Evolutionary conservation across 2,888 invertebrate genomes (phyloP).

Genomic region (Hypomecis punctinalis): DNA sequence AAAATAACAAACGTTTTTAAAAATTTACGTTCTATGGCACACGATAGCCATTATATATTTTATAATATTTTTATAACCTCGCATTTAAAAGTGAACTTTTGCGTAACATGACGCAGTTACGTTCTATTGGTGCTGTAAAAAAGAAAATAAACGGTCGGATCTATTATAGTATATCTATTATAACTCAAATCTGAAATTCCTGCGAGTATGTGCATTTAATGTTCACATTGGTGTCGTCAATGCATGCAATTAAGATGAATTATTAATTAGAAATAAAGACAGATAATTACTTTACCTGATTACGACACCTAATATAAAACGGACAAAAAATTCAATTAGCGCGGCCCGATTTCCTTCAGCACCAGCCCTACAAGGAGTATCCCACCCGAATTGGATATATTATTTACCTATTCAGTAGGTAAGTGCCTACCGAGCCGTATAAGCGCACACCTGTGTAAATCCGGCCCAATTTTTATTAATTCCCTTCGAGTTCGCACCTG

Average conservation of each 20-base stretch:
- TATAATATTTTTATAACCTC: too few relatives aligned
- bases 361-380: constrained; percentile 33
- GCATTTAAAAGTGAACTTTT: too few relatives aligned
- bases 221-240: not conserved
- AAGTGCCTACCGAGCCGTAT: constrained; percentile 42
- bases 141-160: too few relatives aligned
- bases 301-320: constrained; percentile 19
- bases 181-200: too few relatives aligned
- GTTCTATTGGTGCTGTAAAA: too few relatives aligned
- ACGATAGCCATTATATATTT: too few relatives aligned
- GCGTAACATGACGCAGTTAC: too few relatives aligned
- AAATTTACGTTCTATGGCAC: too few relatives aligned
- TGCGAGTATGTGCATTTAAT: too few relatives aligned
- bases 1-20: too few relatives aligned
- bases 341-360: constrained; percentile 39
- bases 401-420: constrained; percentile 44
- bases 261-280: not conserved
- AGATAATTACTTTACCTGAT: constrained; percentile 16
- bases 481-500: constrained; percentile 72
- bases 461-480: constrained; percentile 65
- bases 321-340: constrained; percentile 42
- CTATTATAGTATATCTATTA: too few relatives aligned
- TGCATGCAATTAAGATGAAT: not conserved
- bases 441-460: constrained; percentile 50
- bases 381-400: constrained; percentile 41